Evolutionary conservation across 2,888 invertebrate genomes (phyloP), one percentile per base, ranked within the genome.

Genomic region (Eupithecia subumbrata): DNA sequence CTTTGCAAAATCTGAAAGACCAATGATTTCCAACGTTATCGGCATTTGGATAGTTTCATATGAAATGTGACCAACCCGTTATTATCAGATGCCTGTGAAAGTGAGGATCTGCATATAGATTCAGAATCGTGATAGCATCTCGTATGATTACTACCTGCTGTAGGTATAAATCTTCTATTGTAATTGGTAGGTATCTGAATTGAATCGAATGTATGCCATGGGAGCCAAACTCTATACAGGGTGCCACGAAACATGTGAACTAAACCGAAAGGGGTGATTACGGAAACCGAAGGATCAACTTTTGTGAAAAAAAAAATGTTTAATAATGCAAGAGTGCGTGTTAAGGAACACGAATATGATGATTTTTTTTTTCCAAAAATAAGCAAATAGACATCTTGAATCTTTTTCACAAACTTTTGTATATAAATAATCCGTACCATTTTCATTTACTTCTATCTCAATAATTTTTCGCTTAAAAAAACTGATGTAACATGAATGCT

Each of bases 141-240:
- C 43, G 56, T 12, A 30, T 73, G 73, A 73, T 73, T 73, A 56
- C 73, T 56, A 18, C 67, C 56, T 52, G 22, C 22, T 60, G 56
- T 43, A n/a, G 72, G 73, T 60, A 68, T 73, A 73, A 73, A 73
- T 73, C 73, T 67, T 67, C 48, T 74, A 60, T 71, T 70, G n/a
- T 66, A 48, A 70, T 74, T 71, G 45, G 67, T 67, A 63, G 72
- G 69, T 70, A 73, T 67, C 40, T 25, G 66, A 52, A 34, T 45
- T 30, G 25, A 74, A 74, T 64, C 40, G 63, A 60, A 71, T 63
- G 64, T 73, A 40, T 43, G 25, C 68, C 60, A 68, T 73, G 73
- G 43, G 73, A 73, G 73, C 73, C 11, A 48, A n/a, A 48, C 48
- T 2, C 8, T 0, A n/a, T 18, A 7, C 18, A 12, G 40, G 30